Base-by-base conservation (phyloP, 1,140 invertebrate species). In the Armadillidium nasatum region DNA sequence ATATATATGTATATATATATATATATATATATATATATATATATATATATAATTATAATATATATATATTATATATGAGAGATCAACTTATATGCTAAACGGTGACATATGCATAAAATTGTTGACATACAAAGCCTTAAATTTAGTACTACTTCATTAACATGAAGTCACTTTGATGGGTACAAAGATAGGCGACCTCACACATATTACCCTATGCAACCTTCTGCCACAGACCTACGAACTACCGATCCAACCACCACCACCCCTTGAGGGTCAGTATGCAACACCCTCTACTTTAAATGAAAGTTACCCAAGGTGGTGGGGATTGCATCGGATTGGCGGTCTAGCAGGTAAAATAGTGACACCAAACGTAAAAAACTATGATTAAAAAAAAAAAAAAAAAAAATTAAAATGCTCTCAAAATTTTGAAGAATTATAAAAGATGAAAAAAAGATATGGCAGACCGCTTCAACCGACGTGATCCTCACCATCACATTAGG, bases 1-100 rank as follows among this genome's bases (percentile, higher is more conserved):
- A 60, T 60, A 60, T 60, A 60, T 60, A 60, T 60, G 19, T 60
- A 60, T 60, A 60, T 60, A 60, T 60, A 60, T 60, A 60, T 15
- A 15, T 60, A 60, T 15, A 13, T 15, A 60, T 19, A 19, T 60
- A 15, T 60, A 60, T 60, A 60, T 60, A 60, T 60, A 15, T 60
- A 13, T 15, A 19, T 60, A 60, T 60, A 19, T 19, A 60, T 19
- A 60, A 4, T 4, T 60, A 60, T 15, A n/a, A 60, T 60, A 60
- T 60, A 60, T 15, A 60, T 60, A 60, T 60, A 15, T 60, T 19
- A 19, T 19, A 15, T 60, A 60, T 19, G 7, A 3, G 19, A 60
- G 50, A 60, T 15, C 19, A 15, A 13, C 19, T 15, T 60, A 60
- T 60, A 60, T 15, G 19, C 50, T 15, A 60, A 60, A 60, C 46